Conservation (phyloP, 2,113 vertebrate genomes). For the Copsychus sechellarum region DNA sequence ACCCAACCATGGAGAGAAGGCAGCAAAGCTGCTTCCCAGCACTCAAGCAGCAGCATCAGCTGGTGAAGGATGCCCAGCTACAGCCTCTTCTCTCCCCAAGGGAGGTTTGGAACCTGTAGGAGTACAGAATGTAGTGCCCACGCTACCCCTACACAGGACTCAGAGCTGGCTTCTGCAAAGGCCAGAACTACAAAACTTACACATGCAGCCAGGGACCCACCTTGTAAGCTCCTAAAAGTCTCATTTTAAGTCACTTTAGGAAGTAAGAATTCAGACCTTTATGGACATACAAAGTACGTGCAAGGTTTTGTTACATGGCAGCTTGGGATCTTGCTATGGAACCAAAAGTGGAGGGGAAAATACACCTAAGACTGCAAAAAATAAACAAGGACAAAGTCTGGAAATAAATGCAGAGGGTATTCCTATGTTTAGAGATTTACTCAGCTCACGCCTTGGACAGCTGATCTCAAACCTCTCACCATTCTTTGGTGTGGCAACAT, state of each 20-base stretch:
- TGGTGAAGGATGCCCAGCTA: not conserved
- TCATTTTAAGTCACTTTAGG: not conserved
- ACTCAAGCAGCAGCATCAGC: not conserved
- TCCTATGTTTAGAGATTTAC: not conserved
- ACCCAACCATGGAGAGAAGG: not conserved
- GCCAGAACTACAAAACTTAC: not conserved
- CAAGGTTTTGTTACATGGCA: not conserved
- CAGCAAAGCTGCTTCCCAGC: not conserved
- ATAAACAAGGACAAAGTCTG: not conserved
- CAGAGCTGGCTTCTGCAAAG: not conserved
- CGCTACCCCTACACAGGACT: not conserved
- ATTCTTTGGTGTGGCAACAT: not conserved
- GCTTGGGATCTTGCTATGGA: not conserved
- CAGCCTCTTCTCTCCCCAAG: not conserved
- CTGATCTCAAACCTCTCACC: not conserved
- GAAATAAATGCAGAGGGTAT: not conserved
- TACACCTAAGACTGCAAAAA: not conserved
- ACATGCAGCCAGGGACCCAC: not conserved
- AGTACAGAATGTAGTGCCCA: rapidly evolving
- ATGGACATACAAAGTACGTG: not conserved
- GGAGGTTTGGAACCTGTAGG: not conserved
- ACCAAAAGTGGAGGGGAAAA: not conserved
- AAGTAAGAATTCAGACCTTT: not conserved
- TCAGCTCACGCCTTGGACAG: not conserved
- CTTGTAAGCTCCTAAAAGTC: not conserved